phyloP scores from a whole-genome alignment of 2,113 vertebrate genomes.

The Pipa parva region DNA sequence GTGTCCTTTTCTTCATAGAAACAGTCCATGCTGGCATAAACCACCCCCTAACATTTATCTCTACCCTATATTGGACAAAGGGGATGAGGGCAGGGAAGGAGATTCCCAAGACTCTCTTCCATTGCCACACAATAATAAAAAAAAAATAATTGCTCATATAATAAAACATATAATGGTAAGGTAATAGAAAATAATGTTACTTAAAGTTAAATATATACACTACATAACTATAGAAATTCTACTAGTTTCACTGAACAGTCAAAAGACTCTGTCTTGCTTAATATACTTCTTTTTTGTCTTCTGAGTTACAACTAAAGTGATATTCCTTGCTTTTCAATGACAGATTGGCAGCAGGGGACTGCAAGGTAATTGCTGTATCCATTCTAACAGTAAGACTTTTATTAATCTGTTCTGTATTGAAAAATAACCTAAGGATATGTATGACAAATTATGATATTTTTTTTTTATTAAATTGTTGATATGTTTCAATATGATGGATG shows the following conservation, averaged over 20 bases:
- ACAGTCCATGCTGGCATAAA: too few relatives aligned
- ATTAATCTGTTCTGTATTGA: conserved; percentile 37
- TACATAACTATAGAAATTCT: too few relatives aligned
- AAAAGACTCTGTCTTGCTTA: conserved; percentile 9
- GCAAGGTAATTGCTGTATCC: conserved; percentile 35
- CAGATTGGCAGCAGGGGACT: conserved; percentile 35
- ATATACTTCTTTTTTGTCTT: conserved; percentile 29
- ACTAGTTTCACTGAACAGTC: conserved; percentile 10
- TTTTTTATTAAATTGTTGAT: conserved; percentile 40
- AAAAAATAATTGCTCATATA: too few relatives aligned
- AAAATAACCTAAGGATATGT: conserved; percentile 38
- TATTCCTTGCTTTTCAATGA: conserved; percentile 33
- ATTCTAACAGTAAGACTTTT: conserved; percentile 33
- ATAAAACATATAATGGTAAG: too few relatives aligned
- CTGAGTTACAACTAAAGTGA: conserved; percentile 29
- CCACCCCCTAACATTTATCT: too few relatives aligned
- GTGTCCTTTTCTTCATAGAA: too few relatives aligned
- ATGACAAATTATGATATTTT: conserved; percentile 23
- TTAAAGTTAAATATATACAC: too few relatives aligned
- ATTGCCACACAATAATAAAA: too few relatives aligned
- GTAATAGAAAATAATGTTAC: too few relatives aligned
- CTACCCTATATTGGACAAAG: too few relatives aligned
- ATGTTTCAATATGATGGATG: conserved; percentile 24
- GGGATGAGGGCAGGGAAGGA: too few relatives aligned
- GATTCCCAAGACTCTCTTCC: too few relatives aligned